These are phyloP conservation scores for Luperina testacea DNA, from an alignment of 2,888 invertebrate species.

Conservation along the genomic window DNA sequence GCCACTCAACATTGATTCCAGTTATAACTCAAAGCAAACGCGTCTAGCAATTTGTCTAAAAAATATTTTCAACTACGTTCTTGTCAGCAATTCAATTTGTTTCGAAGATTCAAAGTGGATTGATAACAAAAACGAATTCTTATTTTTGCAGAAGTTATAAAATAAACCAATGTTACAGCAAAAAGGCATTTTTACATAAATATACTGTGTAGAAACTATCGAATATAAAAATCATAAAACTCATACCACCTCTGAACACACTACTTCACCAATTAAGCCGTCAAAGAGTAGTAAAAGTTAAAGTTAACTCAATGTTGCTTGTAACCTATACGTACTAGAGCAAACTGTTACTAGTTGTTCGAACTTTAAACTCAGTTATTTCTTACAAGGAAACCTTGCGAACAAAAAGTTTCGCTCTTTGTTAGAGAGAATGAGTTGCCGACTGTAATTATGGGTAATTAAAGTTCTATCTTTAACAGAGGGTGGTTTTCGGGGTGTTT, in stretches of 20 bases:
- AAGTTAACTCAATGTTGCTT: conserved; percentile 31
- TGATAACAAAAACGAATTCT: conserved; percentile 11
- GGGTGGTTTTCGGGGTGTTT: background rate
- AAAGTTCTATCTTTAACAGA: conserved; percentile 9
- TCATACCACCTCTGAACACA: background rate
- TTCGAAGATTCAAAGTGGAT: conserved; percentile 24
- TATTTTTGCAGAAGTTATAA: background rate
- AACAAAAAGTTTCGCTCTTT: conserved; percentile 28
- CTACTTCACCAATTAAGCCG: conserved; percentile 9
- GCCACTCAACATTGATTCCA: conserved; percentile 31
- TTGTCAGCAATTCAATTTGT: conserved; percentile 31
- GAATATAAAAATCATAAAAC: background rate
- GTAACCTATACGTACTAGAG: conserved; percentile 18
- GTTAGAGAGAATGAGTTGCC: conserved; percentile 11
- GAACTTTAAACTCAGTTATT: conserved; percentile 49
- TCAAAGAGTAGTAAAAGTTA: conserved; percentile 26
- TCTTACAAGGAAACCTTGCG: conserved; percentile 30
- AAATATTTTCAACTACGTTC: conserved; percentile 29
- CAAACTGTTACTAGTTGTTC: conserved; percentile 22
- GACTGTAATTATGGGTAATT: conserved; percentile 36
- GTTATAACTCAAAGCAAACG: conserved; percentile 15
- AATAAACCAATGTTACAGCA: background rate
- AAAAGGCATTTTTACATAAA: background rate
- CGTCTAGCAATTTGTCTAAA: conserved; percentile 30
- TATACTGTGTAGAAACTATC: background rate